phyloP scores from a whole-genome alignment of 2,113 vertebrate genomes.

The Cyprinodon brontotheroides region DNA sequence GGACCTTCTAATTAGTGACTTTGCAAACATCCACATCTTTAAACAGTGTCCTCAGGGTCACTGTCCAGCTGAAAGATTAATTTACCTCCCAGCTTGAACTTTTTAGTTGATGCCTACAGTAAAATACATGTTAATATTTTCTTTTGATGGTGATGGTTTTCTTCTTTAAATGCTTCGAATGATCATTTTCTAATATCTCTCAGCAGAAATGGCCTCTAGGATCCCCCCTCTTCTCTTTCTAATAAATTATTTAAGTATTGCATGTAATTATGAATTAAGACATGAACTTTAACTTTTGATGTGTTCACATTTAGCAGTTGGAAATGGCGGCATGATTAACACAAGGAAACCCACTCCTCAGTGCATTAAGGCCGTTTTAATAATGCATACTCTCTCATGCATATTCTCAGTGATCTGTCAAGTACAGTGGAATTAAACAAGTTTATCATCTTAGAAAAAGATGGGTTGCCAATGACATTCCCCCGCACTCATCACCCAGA shows the following conservation, averaged over 20 bases:
- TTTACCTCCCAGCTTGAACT: too few relatives aligned
- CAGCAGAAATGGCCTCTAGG: too few relatives aligned
- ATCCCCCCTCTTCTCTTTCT: constrained; percentile 13
- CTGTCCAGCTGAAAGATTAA: too few relatives aligned
- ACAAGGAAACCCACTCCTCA: constrained; percentile 52
- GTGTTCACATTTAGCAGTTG: constrained; percentile 60
- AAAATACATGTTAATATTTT: too few relatives aligned
- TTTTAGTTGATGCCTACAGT: too few relatives aligned
- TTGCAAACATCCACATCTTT: too few relatives aligned
- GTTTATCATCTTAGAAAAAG: constrained; percentile 72
- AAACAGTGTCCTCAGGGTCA: too few relatives aligned
- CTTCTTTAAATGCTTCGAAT: too few relatives aligned
- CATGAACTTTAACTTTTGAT: constrained; percentile 54
- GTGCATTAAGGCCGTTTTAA: constrained; percentile 67
- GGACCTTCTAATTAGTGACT: too few relatives aligned
- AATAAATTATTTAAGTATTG: constrained; percentile 59
- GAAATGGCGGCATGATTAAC: constrained; percentile 65
- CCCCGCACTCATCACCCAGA: constrained; percentile 31
- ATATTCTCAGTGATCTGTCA: constrained; percentile 66
- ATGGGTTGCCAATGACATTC: constrained; percentile 43
- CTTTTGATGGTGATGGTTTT: too few relatives aligned
- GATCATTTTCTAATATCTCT: too few relatives aligned
- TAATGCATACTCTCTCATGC: constrained; percentile 75
- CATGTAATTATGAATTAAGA: constrained; percentile 63
- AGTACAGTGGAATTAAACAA: constrained; percentile 72